phyloP scores from a whole-genome alignment of 2,888 invertebrate genomes.

The Xestobium rufovillosum region DNA sequence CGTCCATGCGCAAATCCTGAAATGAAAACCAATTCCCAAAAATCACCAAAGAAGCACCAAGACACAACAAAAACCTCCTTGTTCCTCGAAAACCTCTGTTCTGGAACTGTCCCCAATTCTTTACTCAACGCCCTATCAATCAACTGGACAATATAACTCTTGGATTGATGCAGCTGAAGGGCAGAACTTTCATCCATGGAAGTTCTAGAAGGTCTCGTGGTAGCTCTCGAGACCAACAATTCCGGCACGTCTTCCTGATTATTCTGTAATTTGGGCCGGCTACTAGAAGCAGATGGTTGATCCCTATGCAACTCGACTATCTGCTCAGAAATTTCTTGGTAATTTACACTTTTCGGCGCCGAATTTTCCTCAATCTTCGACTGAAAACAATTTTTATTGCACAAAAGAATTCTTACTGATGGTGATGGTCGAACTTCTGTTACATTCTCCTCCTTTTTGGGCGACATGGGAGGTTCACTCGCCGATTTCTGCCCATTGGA shows the following conservation, averaged over 20 bases:
- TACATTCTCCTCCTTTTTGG: too few species aligned
- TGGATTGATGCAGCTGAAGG: constrained; percentile 41
- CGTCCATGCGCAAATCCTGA: constrained; percentile 28
- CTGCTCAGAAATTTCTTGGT: constrained; percentile 26
- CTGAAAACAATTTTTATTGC: constrained; percentile 2
- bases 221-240: neutral
- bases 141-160: constrained; percentile 43
- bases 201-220: neutral
- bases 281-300: neutral
- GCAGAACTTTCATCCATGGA: constrained; percentile 34
- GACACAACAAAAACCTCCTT: too few species aligned
- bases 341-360: constrained; percentile 26
- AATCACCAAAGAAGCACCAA: too few species aligned
- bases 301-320: constrained; percentile 13
- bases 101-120: constrained; percentile 39
- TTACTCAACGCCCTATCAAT: constrained; percentile 44
- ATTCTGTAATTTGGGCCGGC: too few species aligned
- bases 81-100: constrained; percentile 23
- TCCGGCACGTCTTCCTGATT: neutral
- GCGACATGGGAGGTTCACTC: too few species aligned
- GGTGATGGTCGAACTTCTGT: too few species aligned
- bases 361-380: neutral
- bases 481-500: too few species aligned
- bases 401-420: too few species aligned
- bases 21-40: constrained; percentile 17